Conservation (phyloP, 2,888 invertebrate species). For the Trilocha varians region DNA sequence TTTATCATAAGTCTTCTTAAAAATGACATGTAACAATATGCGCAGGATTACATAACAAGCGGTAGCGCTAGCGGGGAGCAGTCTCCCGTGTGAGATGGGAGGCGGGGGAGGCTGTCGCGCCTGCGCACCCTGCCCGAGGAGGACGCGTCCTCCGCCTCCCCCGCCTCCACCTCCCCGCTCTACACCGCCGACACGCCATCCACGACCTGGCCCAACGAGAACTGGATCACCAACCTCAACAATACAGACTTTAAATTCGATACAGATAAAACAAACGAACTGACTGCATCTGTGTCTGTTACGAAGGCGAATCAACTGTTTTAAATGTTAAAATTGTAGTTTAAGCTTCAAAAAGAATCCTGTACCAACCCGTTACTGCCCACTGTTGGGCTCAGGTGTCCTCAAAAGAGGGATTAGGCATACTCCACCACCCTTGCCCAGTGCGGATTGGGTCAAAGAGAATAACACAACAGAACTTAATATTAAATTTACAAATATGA, state of each 20-base stretch:
- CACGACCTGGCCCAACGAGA: conserved; percentile 7
- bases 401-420: no score
- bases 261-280: not conserved
- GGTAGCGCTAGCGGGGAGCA: conserved; percentile 65
- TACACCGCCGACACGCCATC: conserved; percentile 13
- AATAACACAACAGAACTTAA: no score
- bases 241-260: not conserved
- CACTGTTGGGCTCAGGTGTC: no score
- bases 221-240: conserved; percentile 12
- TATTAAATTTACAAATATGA: no score
- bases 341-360: no score
- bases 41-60: conserved; percentile 63
- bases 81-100: conserved; percentile 66
- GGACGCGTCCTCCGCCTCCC: conserved; percentile 33
- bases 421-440: no score
- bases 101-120: conserved; percentile 68
- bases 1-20: no score
- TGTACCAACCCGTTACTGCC: no score
- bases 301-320: not conserved
- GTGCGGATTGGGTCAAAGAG: no score
- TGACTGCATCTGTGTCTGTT: not conserved
- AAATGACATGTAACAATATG: conserved; percentile 11
- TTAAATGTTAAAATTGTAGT: no score
- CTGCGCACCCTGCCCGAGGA: conserved; percentile 63
- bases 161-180: conserved; percentile 46